Evolutionary conservation across 2,888 invertebrate genomes (phyloP).

Genomic region (Oscheius myriophilus): DNA sequence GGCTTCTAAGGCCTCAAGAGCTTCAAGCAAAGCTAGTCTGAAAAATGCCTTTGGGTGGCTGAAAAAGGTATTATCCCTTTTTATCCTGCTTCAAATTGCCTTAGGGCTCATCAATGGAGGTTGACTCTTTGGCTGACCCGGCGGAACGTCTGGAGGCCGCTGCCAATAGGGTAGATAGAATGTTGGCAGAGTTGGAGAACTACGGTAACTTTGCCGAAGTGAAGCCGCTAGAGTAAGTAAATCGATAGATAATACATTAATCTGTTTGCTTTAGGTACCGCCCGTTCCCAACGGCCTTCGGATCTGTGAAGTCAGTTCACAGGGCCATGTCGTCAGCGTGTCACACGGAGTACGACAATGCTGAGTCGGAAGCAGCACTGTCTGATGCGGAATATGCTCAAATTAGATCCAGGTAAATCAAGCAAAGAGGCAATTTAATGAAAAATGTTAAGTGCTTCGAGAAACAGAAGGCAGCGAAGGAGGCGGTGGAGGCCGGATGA

Average conservation of each 20-base stretch:
- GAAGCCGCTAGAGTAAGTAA: conserved; percentile 42
- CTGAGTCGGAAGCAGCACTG: conserved; percentile 53
- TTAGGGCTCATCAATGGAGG: conserved; percentile 31
- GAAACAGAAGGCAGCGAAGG: neutral
- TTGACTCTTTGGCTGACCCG: conserved; percentile 33
- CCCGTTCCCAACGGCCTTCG: conserved; percentile 53
- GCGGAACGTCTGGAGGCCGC: conserved; percentile 63
- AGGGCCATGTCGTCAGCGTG: conserved; percentile 61
- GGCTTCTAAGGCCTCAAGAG: conserved; percentile 35
- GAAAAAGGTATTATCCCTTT: conserved; percentile 26
- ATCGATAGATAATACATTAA: neutral
- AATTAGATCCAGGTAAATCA: conserved; percentile 4
- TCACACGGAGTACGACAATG: conserved; percentile 69
- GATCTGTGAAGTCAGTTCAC: conserved; percentile 45
- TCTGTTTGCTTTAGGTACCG: conserved; percentile 30
- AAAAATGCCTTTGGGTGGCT: conserved; percentile 43
- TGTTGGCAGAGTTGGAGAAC: conserved; percentile 62
- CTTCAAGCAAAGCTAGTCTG: conserved; percentile 13
- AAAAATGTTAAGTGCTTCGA: neutral
- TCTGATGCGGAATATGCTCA: conserved; percentile 39
- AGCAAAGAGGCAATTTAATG: neutral
- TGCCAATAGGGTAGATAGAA: conserved; percentile 64
- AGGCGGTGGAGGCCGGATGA: conserved; percentile 30
- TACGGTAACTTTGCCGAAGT: conserved; percentile 54
- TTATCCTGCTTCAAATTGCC: neutral